Percentiles rank a stretch among this genome's conserved stretches.
phyloP scores from a whole-genome alignment of 2,797 vertebrate species.

The Karalla daura region DNA sequence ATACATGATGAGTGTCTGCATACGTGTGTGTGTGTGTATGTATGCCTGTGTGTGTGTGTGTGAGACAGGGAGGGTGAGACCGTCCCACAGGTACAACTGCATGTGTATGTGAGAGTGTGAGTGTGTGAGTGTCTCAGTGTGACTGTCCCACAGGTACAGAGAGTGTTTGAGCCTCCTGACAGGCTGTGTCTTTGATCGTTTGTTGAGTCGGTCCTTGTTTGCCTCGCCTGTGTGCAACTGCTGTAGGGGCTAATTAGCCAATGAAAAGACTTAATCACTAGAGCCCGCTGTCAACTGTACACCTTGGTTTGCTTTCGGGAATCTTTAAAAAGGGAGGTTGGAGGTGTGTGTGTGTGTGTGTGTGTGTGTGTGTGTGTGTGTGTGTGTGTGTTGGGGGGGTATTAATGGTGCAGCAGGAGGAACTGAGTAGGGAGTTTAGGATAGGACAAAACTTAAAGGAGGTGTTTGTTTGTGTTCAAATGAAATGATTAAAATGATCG shows the following conservation, averaged over 20 bases:
- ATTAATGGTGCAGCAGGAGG: constrained; percentile 8
- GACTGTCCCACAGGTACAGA: constrained; percentile 77
- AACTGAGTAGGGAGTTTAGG: constrained; percentile 3
- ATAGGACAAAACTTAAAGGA: constrained; percentile 48
- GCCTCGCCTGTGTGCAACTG: constrained; percentile 79
- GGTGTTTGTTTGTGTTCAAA: constrained; percentile 46
- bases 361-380: no score
- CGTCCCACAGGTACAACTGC: constrained; percentile 66
- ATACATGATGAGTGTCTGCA: constrained; percentile 33
- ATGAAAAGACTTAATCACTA: constrained; percentile 82
- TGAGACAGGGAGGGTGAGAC: constrained; percentile 43
- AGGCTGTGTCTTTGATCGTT: constrained; percentile 80
- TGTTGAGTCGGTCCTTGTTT: constrained; percentile 81
- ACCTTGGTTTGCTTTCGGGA: constrained; percentile 75
- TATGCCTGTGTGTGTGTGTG: constrained; percentile 28
- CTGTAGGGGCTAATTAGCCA: constrained; percentile 88
- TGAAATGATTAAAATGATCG: constrained; percentile 23
- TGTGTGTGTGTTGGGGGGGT: no score
- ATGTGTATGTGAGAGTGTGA: constrained; percentile 3
- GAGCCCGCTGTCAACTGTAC: constrained; percentile 77
- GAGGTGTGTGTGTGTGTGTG: no score
- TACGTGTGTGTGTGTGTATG: constrained; percentile 34
- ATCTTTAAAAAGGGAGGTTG: constrained; percentile 53
- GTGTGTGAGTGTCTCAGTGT: constrained; percentile 53
- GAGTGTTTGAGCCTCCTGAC: constrained; percentile 79